These are phyloP conservation scores for Eucidaris tribuloides DNA, from an alignment of 35 echinoderm and acorn worm genomes.

Conservation along the genomic window DNA sequence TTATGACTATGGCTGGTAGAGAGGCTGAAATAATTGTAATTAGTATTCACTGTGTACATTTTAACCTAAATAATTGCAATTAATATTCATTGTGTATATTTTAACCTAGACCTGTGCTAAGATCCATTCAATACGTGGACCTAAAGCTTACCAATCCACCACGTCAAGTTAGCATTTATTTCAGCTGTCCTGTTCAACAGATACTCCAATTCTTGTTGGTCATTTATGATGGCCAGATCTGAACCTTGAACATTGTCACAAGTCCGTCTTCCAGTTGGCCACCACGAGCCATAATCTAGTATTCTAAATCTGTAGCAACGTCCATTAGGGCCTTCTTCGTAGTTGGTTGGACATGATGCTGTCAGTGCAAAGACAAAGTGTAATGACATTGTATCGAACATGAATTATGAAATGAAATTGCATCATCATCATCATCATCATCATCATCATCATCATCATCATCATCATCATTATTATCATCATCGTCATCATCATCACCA, in stretches of 20 bases:
- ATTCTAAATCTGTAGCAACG: conserved; percentile 46
- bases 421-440: too few species aligned
- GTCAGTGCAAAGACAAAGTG: background rate
- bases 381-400: background rate
- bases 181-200: conserved; percentile 25
- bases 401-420: background rate
- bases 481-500: too few species aligned
- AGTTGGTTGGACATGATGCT: background rate
- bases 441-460: too few species aligned
- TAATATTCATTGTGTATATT: too few species aligned
- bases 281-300: conserved; percentile 6
- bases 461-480: too few species aligned
- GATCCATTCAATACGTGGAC: too few species aligned
- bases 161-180: background rate
- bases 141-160: conserved; percentile 57
- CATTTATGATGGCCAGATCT: conserved; percentile 56
- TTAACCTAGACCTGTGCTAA: too few species aligned
- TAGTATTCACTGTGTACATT: too few species aligned
- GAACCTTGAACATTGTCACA: background rate
- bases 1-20: too few species aligned
- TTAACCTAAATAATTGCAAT: too few species aligned
- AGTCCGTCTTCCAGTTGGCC: conserved; percentile 14
- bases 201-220: conserved; percentile 40
- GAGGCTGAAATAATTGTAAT: too few species aligned
- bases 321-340: conserved; percentile 29